phyloP scores from a whole-genome alignment of 2,888 invertebrate genomes.

The Tenthredo notha region DNA sequence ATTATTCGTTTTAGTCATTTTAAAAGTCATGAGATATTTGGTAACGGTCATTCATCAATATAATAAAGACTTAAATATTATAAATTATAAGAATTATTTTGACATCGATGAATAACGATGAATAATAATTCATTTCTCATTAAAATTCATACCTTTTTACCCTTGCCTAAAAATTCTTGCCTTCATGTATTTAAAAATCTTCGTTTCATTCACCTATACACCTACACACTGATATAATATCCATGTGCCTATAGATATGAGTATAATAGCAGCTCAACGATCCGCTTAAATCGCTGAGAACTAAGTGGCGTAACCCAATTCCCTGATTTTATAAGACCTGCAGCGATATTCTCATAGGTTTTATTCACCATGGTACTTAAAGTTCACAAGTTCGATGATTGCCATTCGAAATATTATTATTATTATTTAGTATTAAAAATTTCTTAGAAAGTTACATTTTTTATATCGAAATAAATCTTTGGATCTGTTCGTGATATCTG shows the following conservation, averaged over 20 bases:
- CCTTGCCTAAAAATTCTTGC: no score
- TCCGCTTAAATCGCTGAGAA: constrained; percentile 6
- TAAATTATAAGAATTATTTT: background rate
- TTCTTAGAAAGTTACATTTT: background rate
- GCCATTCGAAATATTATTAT: background rate
- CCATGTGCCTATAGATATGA: background rate
- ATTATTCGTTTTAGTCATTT: constrained; percentile 4
- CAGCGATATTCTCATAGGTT: background rate
- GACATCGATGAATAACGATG: constrained; percentile 29
- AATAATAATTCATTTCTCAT: constrained; percentile 22
- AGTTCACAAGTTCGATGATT: background rate
- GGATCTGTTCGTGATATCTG: background rate
- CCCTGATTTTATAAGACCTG: background rate
- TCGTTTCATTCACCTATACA: background rate
- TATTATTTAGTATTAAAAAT: background rate
- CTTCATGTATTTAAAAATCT: background rate
- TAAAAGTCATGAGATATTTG: background rate
- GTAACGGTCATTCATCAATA: background rate
- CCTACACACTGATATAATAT: background rate
- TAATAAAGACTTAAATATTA: background rate
- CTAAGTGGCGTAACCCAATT: background rate
- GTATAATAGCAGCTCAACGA: constrained; percentile 4
- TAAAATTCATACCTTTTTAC: constrained; percentile 29
- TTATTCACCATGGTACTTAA: background rate
- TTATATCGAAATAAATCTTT: background rate